These are phyloP conservation scores for Agapostemon virescens DNA, from an alignment of 2,888 invertebrate genomes.

Conservation along the genomic window DNA sequence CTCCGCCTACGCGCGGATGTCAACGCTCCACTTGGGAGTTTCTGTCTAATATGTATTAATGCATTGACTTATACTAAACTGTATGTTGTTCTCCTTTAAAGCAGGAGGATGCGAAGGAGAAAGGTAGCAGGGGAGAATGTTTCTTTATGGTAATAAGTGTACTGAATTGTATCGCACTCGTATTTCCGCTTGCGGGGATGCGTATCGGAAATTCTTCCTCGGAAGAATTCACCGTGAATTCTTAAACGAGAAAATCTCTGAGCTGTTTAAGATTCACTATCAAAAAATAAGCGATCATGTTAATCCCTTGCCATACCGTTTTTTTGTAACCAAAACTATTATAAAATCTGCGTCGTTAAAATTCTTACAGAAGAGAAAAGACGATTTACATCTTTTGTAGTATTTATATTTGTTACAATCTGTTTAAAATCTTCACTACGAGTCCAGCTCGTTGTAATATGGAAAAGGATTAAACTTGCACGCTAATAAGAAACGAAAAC, in stretches of 20 bases:
- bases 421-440: too few species aligned
- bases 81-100: neutral
- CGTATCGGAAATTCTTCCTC: neutral
- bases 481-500: too few species aligned
- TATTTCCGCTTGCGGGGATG: neutral
- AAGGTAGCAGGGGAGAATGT: neutral
- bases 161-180: neutral
- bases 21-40: slow-evolving; percentile 16
- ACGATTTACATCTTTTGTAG: too few species aligned
- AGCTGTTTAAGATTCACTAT: neutral
- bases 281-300: too few species aligned
- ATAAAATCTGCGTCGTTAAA: too few species aligned
- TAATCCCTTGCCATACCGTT: too few species aligned
- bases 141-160: slow-evolving; percentile 8
- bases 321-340: too few species aligned
- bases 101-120: neutral
- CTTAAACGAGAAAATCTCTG: neutral
- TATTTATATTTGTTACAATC: too few species aligned
- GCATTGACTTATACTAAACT: slow-evolving; percentile 14
- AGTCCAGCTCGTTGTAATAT: too few species aligned
- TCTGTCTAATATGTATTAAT: slow-evolving; percentile 26
- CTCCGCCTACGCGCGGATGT: neutral
- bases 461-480: too few species aligned
- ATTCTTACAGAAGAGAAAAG: too few species aligned
- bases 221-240: neutral